Base-by-base conservation (phyloP, 1,140 invertebrate species). In the Telenomus remus region DNA sequence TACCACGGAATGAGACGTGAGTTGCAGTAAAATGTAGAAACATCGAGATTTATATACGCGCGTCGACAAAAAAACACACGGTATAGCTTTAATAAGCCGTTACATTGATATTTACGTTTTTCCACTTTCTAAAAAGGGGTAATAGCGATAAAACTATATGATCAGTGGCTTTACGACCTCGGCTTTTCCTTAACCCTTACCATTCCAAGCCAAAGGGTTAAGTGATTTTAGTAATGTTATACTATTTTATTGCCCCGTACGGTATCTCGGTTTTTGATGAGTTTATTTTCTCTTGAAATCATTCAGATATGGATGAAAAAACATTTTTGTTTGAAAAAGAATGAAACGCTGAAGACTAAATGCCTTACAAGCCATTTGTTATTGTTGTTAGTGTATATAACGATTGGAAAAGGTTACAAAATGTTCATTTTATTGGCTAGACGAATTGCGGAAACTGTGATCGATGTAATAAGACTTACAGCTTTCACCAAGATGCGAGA, bases 131-230 rank as follows among this genome's bases (percentile, higher is more conserved):
- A 75, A 74, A 55, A 78, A 65, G 51, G 68, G 60, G 59, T 64
- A 65, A 69, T 50, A 37, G 50, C 46, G 70, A 72, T 84, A 82
- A 84, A 86, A 84, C 82, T 82, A 81, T 81, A 83, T 79, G 82
- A 79, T 81, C 51, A 61, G 69, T 43, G 43, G 60, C 69, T 85
- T 85, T 85, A 83, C 79, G 79, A 65, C 61, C 34, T 64, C 63
- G 39, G 68, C 43, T 82, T 83, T 82, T 80, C 80, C 76, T 70
- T 83, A 85, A 82, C 76, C 81, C 80, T 82, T 84, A 61, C 56
- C 73, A 61, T 65, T 76, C 47, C 55, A 53, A 11, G 19, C 49
- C 51, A 55, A 78, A 79, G 76, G 70, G 70, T 63, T 73, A 75
- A 69, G 66, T 50, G 60, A 55, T 68, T 51, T 48, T 48, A 44